Evolutionary conservation across 2,113 vertebrate genomes (phyloP), one percentile per base, ranked within the genome.

Genomic region (Mobula birostris): DNA sequence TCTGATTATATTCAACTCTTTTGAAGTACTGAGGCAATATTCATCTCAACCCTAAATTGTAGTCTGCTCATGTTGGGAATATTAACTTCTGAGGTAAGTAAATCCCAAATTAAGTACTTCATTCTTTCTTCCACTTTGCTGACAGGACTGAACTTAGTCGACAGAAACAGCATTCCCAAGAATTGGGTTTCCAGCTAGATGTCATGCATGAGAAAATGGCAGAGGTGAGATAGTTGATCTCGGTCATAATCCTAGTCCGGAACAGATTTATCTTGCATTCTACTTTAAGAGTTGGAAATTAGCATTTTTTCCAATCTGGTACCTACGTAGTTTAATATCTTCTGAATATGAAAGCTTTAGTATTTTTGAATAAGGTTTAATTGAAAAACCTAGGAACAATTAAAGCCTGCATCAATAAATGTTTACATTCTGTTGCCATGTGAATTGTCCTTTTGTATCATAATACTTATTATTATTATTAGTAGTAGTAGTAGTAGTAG

Each of bases 121-220:
- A 94, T 80, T 94, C 74, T 80, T 76, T 32, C 29, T 94, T 94
- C 94, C 29, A 56, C 91, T 82, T 94, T 68, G 94, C 95, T 96
- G 95, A 96, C 95, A 99, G 99, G 95, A 96, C 96, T 74, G 98
- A 99, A 94, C 95, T 99, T 96, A 97, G 94, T 95, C 97, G 96
- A 92, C 98, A 99, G 91, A 99, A 98, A 96, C 97, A 97, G 94
- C 97, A 96, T 3, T 97, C 96, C 90, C 97, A 98, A 94, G 97
- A 98, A 80, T 96, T 99, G 68, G 95, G 97, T 95, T 96, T 96
- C 94, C 97, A 98, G 96, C 96, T 99, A 94, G 97, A 98, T 97
- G 95, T 94, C 5, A 96, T 97, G 94, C 98, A 97, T 83, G 96
- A 97, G 94, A 97, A 98, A 94, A 95, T 96, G 72, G 94, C 95